Base-by-base conservation (phyloP, 2,888 invertebrate genomes). In the Epirrita christyi region DNA sequence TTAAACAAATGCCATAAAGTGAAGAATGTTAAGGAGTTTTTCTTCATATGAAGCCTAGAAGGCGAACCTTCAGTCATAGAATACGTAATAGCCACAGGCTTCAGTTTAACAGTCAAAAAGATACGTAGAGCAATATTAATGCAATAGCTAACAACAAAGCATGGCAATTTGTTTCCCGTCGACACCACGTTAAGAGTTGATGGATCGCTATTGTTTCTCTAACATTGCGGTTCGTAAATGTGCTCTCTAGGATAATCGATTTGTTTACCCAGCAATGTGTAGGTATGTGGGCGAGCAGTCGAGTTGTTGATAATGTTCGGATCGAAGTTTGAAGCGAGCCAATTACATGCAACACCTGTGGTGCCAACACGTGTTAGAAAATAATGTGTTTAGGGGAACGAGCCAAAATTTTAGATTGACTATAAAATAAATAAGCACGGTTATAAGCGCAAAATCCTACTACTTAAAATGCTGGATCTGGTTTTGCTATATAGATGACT, bases 101-200 rank as follows among this genome's bases (percentile, higher is more conserved):
- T n/a, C n/a, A n/a, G n/a, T n/a, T n/a, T n/a, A n/a, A n/a, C n/a
- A n/a, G n/a, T n/a, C n/a, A n/a, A n/a, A n/a, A 27, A 41, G 3
- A 21, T 41, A 41, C 42, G 11, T 41, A 28, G 45, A 44, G 44
- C 32, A 41, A 46, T 63, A 60, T 63, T 61, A 58, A 59, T 51
- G 55, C 38, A 28, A 37, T 53, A 51, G 54, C 54, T 66, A 68
- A 70, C 68, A 64, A 64, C 61, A 63, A 59, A 64, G 59, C 61
- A 61, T 55, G 49, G 50, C 70, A 66, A 73, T 75, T 68, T 72
- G 69, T 74, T 71, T 66, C 47, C 60, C 55, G 62, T 62, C 54
- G 62, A 57, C 57, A 52, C 28, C 50, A 21, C 34, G 49, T 50
- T 59, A 59, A 47, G 32, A 55, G 42, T 63, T 72, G 72, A 76